A percentile compares a stretch with the other conserved stretches of the same genome.
Conservation (phyloP, 2,797 vertebrate species). For the Pseudocheirus occidentalis region DNA sequence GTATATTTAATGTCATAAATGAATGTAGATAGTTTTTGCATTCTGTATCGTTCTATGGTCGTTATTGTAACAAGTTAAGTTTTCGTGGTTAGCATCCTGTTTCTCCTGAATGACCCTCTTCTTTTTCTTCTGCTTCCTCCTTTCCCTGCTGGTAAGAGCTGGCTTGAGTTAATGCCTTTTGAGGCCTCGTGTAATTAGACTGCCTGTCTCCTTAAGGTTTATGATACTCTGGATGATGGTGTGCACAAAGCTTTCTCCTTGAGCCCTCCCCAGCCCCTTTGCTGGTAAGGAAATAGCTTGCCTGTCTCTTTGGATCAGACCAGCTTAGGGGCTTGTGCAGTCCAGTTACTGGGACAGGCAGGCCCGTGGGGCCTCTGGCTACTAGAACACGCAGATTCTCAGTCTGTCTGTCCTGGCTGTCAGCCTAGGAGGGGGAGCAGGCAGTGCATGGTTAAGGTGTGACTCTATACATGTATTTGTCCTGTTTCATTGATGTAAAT, state of each 20-base stretch:
- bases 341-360: constrained; percentile 37
- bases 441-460: neutral
- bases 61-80: constrained; percentile 69
- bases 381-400: neutral
- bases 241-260: neutral
- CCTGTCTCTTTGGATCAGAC: constrained; percentile 47
- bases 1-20: constrained; percentile 39
- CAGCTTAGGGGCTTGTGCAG: constrained; percentile 9
- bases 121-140: neutral
- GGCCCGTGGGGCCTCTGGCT: constrained; percentile 2
- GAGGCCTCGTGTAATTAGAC: constrained; percentile 28
- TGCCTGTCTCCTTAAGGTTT: constrained; percentile 18
- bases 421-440: neutral
- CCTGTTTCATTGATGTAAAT: neutral
- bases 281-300: constrained; percentile 38
- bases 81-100: constrained; percentile 63
- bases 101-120: neutral
- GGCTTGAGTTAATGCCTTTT: constrained; percentile 4
- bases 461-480: neutral
- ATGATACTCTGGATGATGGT: neutral
- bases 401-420: constrained; percentile 42
- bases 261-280: neutral
- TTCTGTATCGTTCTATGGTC: constrained; percentile 65
- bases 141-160: constrained; percentile 25
- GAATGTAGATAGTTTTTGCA: constrained; percentile 55